Conservation (phyloP, 1,140 invertebrate genomes). For the Pseudobourletiella spinata region DNA sequence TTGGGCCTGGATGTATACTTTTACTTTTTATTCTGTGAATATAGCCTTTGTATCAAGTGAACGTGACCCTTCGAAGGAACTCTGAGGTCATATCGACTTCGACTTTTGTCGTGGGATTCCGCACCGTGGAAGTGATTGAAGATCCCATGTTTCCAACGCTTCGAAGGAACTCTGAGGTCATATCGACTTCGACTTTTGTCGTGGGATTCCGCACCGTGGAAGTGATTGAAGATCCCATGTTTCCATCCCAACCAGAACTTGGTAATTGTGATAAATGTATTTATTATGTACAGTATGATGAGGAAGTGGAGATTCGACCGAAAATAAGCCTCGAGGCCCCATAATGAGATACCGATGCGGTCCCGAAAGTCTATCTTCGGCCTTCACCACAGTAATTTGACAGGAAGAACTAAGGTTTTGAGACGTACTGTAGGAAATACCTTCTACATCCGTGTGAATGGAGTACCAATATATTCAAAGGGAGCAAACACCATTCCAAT, state of each 20-base stretch:
- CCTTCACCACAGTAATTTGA: too few relatives aligned
- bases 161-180: constrained; percentile 6
- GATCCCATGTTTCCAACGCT: constrained; percentile 40
- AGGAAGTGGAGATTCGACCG: too few relatives aligned
- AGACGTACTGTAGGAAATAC: not conserved
- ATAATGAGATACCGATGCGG: too few relatives aligned
- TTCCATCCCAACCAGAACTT: constrained; percentile 39
- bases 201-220: constrained; percentile 84
- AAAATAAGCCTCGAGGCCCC: too few relatives aligned
- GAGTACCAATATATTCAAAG: constrained; percentile 83
- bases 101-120: constrained; percentile 65
- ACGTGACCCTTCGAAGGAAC: constrained; percentile 13
- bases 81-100: constrained; percentile 23
- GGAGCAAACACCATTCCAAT: constrained; percentile 93
- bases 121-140: constrained; percentile 72
- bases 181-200: constrained; percentile 40
- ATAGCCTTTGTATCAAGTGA: not conserved
- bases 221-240: constrained; percentile 57
- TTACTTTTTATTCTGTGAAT: not conserved
- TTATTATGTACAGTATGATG: not conserved
- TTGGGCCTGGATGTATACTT: too few relatives aligned
- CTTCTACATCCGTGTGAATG: constrained; percentile 56
- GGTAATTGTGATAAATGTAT: constrained; percentile 46
- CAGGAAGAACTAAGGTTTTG: too few relatives aligned
- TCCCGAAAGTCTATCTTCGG: too few relatives aligned